Evolutionary conservation across 53 echinoderm and acorn worm genomes (phyloP).

Genomic region (Actinopyga echinites): DNA sequence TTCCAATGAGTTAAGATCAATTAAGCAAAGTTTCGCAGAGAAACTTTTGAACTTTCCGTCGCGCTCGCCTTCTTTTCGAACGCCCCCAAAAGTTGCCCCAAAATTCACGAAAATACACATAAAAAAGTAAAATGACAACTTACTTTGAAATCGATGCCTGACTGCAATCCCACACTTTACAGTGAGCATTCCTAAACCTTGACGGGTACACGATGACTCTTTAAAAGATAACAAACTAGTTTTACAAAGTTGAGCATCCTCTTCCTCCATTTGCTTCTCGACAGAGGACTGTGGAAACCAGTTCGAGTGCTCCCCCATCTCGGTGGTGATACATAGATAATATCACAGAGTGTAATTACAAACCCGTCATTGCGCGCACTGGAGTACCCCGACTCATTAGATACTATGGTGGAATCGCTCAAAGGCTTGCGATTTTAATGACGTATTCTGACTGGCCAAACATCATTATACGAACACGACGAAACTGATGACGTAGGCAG

Average conservation of each 20-base stretch:
- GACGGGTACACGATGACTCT: constrained; percentile 11
- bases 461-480: constrained; percentile 1
- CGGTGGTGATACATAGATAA: constrained; percentile 13
- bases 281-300: constrained; percentile 19
- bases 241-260: constrained; percentile 1
- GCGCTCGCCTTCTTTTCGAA: too few relatives aligned
- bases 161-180: constrained; percentile 22
- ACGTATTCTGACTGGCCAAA: constrained; percentile 25
- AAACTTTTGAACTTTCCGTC: too few relatives aligned
- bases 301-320: constrained; percentile 33
- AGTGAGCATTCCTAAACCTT: constrained; percentile 20
- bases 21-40: too few relatives aligned
- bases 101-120: too few relatives aligned
- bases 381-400: constrained; percentile 14
- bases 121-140: not conserved
- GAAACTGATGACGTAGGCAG: constrained; percentile 24
- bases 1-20: too few relatives aligned
- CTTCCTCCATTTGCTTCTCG: not conserved
- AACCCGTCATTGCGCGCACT: too few relatives aligned
- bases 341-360: not conserved
- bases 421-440: constrained; percentile 13
- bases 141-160: constrained; percentile 25
- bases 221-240: constrained; percentile 42
- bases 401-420: not conserved
- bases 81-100: too few relatives aligned